Base-by-base conservation (phyloP, 2,888 invertebrate genomes). In the Megastigmus dorsalis region DNA sequence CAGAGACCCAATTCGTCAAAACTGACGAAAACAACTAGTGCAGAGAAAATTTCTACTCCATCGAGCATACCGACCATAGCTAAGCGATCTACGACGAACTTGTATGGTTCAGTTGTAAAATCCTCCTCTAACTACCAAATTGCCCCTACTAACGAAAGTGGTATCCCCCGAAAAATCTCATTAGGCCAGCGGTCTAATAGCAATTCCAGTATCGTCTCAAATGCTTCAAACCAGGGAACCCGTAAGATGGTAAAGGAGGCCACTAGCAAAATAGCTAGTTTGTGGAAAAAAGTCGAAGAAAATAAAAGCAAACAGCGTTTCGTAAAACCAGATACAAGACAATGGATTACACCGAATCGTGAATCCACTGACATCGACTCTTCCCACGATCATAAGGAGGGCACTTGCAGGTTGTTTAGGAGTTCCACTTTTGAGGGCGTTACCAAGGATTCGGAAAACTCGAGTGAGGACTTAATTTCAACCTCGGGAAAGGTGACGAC, bases 231-330 rank as follows among this genome's bases (percentile, higher is more conserved):
- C 55, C 84, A 86, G 3, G 84, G 83, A 68, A 78, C 80, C 30
- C 76, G 81, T 20, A 70, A 74, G 38, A 70, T 83, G 63, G 78
- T 85, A 33, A 92, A 93, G 86, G 93, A 93, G 78, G 92, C 93
- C 0, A 93, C 93, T 10, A 95, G 95, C 85, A 94, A 94, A 86
- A 94, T 95, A 66, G 94, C 95, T 0, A 93, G 91, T 81, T 87
- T 95, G 15, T 95, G 95, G 95, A 95, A 93, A 82, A 93, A 91
- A 84, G 94, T 94, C 0, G 94, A 94, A 81, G 92, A 93, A 72
- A 91, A 89, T 43, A 93, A 92, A 79, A 92, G 90, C 71, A 90
- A 90, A 78, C 90, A 89, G 54, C 87, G 89, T 2, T 84, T 84
- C 20, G 88, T 89, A 60, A 92, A 91, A 81, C 90, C 90, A 7